Percentiles rank a stretch among this genome's conserved stretches.
Evolutionary conservation across 2,888 invertebrate genomes (phyloP).

Genomic region (Lasioglossum vierecki): DNA sequence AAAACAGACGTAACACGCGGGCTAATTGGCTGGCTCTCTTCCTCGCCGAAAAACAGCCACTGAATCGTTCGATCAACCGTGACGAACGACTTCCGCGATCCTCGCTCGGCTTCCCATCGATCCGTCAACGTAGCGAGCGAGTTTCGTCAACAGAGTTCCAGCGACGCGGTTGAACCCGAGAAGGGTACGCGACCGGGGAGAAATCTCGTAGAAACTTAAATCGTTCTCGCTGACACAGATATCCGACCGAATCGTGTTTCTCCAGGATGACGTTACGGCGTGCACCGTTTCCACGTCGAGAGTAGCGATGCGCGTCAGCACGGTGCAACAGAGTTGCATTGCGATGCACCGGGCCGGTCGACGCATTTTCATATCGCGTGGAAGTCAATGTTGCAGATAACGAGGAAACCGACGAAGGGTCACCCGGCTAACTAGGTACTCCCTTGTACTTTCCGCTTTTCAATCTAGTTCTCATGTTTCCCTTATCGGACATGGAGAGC

Average conservation of each 20-base stretch:
- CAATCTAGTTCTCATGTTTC: not conserved
- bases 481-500: not conserved
- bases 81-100: constrained; percentile 11
- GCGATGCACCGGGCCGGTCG: not conserved
- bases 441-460: not conserved
- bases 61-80: not conserved
- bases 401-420: not conserved
- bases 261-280: constrained; percentile 23
- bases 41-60: not conserved
- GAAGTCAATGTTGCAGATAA: not conserved
- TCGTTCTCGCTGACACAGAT: constrained; percentile 58
- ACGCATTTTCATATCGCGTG: not conserved
- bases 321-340: not conserved
- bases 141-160: not conserved
- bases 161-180: not conserved
- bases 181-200: constrained; percentile 29
- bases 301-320: not conserved
- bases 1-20: not conserved
- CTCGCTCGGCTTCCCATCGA: not conserved
- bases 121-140: not conserved
- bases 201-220: constrained; percentile 56
- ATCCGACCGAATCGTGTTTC: constrained; percentile 46
- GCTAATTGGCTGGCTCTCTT: not conserved
- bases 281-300: not conserved
- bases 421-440: not conserved